Evolutionary conservation across 2,888 invertebrate genomes (phyloP), one percentile per base, ranked within the genome.

Genomic region (Drosophila prolongata): DNA sequence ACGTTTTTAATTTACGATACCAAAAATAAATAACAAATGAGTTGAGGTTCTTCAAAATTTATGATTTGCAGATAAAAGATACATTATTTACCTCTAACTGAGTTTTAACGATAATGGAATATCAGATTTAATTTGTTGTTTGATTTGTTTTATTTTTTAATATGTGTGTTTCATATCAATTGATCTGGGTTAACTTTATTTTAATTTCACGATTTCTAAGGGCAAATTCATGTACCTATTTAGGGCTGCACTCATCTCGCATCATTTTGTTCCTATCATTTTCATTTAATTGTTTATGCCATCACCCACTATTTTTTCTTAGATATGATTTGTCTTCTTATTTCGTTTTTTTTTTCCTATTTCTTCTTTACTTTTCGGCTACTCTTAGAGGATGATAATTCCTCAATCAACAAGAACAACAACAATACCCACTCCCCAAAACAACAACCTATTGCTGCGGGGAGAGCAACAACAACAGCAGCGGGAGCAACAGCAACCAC

Each of bases 311-410:
- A 34, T 14, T 14, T 30, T 16, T 43, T 16, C 13, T 37, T 30
- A 52, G 62, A 66, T 71, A 70, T 71, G 40, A 58, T 78, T 75
- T 61, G 46, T 43, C 1, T 35, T 43, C 34, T 75, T 37, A 52
- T 57, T 67, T 47, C 43, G 42, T 9, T 19, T 61, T 40, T 73
- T 73, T 42, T 53, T 30, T 76, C 46, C 54, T 49, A 75, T 55
- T 64, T 60, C 40, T 69, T 72, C 76, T 67, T 73, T 76, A 67
- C 62, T 70, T 77, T 67, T 77, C 78, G 70, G 50, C 66, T 73
- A 79, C 56, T 84, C 87, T 62, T 87, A 91, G 91, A 91, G 90
- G 91, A 91, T 85, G 87, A 87, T 84, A 89, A 84, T 83, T 88
- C 89, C 78, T 91, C 90, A 55, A 76, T 81, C 61, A 84, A 84